Evolutionary conservation across 1,140 invertebrate species (phyloP).

Genomic region (Megalonaias nervosa): DNA sequence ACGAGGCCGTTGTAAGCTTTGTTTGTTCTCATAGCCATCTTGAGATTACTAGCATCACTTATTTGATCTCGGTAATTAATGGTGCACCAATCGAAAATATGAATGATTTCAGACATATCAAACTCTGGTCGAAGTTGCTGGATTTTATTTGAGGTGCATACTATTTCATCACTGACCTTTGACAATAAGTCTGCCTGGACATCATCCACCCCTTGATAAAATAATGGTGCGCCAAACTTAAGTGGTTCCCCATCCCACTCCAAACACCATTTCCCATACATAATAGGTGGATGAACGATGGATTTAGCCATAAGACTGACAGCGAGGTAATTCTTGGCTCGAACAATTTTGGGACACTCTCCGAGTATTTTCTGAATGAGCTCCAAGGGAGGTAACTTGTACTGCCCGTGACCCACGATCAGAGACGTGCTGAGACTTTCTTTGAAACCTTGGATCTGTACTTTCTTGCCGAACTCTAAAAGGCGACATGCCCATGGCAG

Average conservation of each 20-base stretch:
- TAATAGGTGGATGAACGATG: slow-evolving; percentile 50
- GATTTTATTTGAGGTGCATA: slow-evolving; percentile 41
- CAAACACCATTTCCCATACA: slow-evolving; percentile 47
- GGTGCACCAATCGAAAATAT: slow-evolving; percentile 53
- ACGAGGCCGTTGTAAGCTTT: slow-evolving; percentile 52
- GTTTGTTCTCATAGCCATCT: slow-evolving; percentile 47
- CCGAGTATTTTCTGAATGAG: slow-evolving; percentile 46
- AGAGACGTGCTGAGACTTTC: slow-evolving; percentile 41
- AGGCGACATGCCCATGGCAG: slow-evolving; percentile 57
- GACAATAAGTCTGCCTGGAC: slow-evolving; percentile 37
- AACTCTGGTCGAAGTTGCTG: slow-evolving; percentile 26
- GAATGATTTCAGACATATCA: slow-evolving; percentile 46
- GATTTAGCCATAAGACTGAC: slow-evolving; percentile 48
- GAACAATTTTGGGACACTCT: slow-evolving; percentile 35
- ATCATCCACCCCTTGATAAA: slow-evolving; percentile 57
- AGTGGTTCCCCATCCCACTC: slow-evolving; percentile 44
- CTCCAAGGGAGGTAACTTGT: slow-evolving; percentile 30
- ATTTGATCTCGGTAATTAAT: slow-evolving; percentile 45
- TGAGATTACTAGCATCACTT: slow-evolving; percentile 38
- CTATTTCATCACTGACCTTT: slow-evolving; percentile 46
- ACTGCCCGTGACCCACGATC: slow-evolving; percentile 30
- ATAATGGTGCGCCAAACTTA: slow-evolving; percentile 34
- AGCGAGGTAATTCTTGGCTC: slow-evolving; percentile 45
- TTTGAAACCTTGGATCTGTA: slow-evolving; percentile 48
- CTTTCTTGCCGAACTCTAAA: slow-evolving; percentile 44